Percentiles rank a stretch among this genome's conserved stretches.
These are phyloP conservation scores for Eleginops maclovinus DNA, from an alignment of 2,113 vertebrate species.

Conservation along the genomic window DNA sequence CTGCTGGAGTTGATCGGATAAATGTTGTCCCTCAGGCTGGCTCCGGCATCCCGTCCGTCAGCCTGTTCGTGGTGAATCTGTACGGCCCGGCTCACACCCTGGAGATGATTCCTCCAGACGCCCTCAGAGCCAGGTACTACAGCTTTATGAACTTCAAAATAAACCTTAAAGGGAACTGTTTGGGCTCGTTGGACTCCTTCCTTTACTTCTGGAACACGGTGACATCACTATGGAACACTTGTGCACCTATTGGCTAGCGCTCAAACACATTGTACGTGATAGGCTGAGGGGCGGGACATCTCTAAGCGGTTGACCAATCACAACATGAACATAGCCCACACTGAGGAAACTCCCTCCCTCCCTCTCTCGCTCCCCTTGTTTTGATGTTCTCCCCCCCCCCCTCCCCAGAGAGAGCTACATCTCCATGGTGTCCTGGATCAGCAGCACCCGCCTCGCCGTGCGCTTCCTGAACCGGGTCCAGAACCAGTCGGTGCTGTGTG, in stretches of 20 bases:
- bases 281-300: no score
- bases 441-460: conserved; percentile 83
- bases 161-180: no score
- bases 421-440: conserved; percentile 87
- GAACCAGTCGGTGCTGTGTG: conserved; percentile 85
- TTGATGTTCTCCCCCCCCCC: conserved; percentile 41
- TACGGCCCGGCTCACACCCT: conserved; percentile 85
- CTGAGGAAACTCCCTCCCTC: conserved; percentile 11
- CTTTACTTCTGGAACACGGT: no score
- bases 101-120: conserved; percentile 86
- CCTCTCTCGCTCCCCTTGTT: conserved; percentile 5
- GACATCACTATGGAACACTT: no score
- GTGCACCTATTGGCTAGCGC: no score
- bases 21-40: conserved; percentile 80
- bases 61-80: conserved; percentile 87
- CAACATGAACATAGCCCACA: no score
- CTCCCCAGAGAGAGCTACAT: conserved; percentile 83
- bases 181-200: no score
- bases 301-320: no score
- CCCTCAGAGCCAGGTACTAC: conserved; percentile 82
- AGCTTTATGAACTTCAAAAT: background rate
- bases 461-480: conserved; percentile 87
- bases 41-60: conserved; percentile 84
- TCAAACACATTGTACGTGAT: no score
- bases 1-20: background rate